Percentiles rank a stretch among this genome's conserved stretches.
phyloP scores from a whole-genome alignment of 2,888 invertebrate species.

The Agonopterix subpropinquella region DNA sequence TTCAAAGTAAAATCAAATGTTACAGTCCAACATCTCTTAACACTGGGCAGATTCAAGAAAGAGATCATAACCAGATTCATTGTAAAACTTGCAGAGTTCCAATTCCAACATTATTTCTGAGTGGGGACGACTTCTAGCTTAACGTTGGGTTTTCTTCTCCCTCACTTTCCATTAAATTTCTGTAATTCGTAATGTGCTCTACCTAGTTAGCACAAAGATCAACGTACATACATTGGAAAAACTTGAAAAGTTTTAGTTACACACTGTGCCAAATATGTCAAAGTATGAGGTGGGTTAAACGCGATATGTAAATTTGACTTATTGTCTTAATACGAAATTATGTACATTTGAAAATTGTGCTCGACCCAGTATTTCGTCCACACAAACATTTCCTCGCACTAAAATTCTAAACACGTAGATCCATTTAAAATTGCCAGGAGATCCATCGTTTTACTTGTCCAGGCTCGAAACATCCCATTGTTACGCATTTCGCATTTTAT shows the following conservation, averaged over 20 bases:
- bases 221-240: neutral
- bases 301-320: constrained; percentile 68
- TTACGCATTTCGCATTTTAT: constrained; percentile 12
- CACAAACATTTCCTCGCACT: constrained; percentile 30
- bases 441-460: constrained; percentile 40
- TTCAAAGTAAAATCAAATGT: constrained; percentile 44
- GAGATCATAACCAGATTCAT: constrained; percentile 74
- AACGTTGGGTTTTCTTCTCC: too few species aligned
- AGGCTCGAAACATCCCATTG: neutral
- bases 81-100: too few species aligned
- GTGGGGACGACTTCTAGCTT: too few species aligned
- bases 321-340: constrained; percentile 52
- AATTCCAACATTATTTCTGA: too few species aligned
- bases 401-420: constrained; percentile 13
- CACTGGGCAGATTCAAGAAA: constrained; percentile 72
- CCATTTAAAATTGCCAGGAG: constrained; percentile 42
- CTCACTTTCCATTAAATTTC: neutral
- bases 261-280: constrained; percentile 32
- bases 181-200: neutral
- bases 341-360: constrained; percentile 58
- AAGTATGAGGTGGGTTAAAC: constrained; percentile 53
- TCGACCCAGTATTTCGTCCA: constrained; percentile 64
- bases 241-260: constrained; percentile 22
- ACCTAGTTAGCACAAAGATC: too few species aligned
- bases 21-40: constrained; percentile 62